phyloP scores from a whole-genome alignment of 2,797 vertebrate species.

The Australoheros facetus region DNA sequence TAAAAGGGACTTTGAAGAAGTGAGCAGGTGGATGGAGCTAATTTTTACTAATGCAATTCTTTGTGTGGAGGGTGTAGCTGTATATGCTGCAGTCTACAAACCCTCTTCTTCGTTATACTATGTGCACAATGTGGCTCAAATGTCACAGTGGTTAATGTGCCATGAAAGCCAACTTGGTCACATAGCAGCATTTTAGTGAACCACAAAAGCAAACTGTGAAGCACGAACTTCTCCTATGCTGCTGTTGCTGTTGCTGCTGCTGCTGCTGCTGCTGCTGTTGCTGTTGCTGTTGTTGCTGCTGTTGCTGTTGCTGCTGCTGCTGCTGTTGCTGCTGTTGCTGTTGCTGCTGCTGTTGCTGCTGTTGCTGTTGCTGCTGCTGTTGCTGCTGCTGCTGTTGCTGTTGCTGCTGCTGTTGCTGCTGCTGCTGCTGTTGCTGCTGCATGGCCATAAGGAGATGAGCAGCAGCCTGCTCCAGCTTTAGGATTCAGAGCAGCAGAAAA shows the following conservation, averaged over 20 bases:
- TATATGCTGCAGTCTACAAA: neutral
- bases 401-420: no score
- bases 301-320: neutral
- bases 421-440: neutral
- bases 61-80: neutral
- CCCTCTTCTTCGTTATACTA: neutral
- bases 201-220: conserved; percentile 36
- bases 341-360: no score
- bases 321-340: no score
- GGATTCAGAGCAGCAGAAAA: neutral
- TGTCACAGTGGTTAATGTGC: neutral
- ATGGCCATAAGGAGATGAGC: neutral
- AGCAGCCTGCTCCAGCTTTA: neutral
- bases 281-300: neutral
- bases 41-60: neutral
- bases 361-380: neutral
- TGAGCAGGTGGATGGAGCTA: neutral
- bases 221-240: neutral
- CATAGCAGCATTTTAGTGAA: conserved; percentile 15
- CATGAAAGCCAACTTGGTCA: conserved; percentile 13
- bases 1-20: neutral
- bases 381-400: neutral
- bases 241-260: neutral
- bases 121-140: conserved; percentile 4
- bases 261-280: neutral